Base-by-base conservation (phyloP, 2,888 invertebrate species). In the Monopis laevigella region DNA sequence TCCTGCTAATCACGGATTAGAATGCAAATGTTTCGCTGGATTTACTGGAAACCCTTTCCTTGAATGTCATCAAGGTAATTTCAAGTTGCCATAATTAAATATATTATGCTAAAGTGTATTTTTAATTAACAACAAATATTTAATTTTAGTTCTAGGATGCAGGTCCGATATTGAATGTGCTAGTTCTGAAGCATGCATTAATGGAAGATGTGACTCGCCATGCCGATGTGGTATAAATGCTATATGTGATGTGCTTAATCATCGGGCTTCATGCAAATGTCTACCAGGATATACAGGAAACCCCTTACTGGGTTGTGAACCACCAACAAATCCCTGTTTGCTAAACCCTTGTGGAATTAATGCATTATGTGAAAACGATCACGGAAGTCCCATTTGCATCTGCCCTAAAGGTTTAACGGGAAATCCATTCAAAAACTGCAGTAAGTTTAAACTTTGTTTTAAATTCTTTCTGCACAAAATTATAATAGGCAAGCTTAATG, bases 381-480 rank as follows among this genome's bases (percentile, higher is more conserved):
- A 89, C 53, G 93, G 92, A 39, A 90, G 88, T 63, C 93, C 94
- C 2, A 90, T 94, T 50, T 96, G 95, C 58, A 92, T 85, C 74
- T 95, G 95, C 59, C 93, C 93, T 0, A 92, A 90, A 65, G 93
- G 93, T 46, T 78, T 92, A 47, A 94, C 93, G 2, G 95, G 95
- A 65, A 93, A 95, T 83, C 95, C 95, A 30, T 93, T 93, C 63
- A 86, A 88, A 60, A 90, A 87, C 71, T 94, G 93, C 85, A 92
- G 93, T 93, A 86, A 85, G 92, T 90, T n/a, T n/a, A 24, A 7
- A 6, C 24, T 24, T 10, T 24, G 24, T 10, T 10, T 7, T 24
- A 24, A 24, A 24, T 24, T 10, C 24, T 24, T 10, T 24, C 24
- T 24, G 24, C 10, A 24, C 10, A 24, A 10, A 24, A 24, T 7